Evolutionary conservation across 2,113 vertebrate species (phyloP).

Genomic region (Dipodomys spectabilis): DNA sequence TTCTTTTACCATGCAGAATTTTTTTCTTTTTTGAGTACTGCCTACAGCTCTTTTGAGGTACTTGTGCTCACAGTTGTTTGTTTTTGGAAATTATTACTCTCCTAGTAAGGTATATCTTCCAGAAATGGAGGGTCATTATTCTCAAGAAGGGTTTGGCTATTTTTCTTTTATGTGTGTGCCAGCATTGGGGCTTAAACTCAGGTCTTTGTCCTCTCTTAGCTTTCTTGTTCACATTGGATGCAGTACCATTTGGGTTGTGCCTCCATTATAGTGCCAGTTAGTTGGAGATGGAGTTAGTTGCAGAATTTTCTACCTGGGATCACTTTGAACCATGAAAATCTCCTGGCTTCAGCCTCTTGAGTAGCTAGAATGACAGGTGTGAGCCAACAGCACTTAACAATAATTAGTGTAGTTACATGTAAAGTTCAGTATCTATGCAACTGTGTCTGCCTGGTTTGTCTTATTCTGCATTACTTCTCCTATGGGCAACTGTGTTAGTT

Average conservation of each 20-base stretch:
- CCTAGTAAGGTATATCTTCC: too few relatives aligned
- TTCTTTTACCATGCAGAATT: neutral
- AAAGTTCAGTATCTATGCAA: neutral
- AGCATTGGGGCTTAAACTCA: too few relatives aligned
- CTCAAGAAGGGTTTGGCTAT: neutral
- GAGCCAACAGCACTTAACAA: neutral
- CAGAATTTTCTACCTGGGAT: too few relatives aligned
- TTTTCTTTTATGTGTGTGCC: too few relatives aligned
- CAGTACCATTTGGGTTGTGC: too few relatives aligned
- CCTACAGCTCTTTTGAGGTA: too few relatives aligned
- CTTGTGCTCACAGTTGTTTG: neutral
- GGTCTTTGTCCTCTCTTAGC: too few relatives aligned
- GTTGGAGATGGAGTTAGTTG: too few relatives aligned
- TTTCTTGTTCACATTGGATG: too few relatives aligned
- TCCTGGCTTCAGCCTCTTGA: neutral
- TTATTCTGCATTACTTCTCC: neutral
- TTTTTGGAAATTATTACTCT: neutral
- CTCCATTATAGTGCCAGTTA: too few relatives aligned
- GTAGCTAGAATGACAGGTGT: too few relatives aligned
- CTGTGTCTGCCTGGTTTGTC: neutral
- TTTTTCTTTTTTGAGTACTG: neutral
- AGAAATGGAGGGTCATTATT: neutral
- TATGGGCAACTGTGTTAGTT: neutral
- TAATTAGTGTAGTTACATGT: neutral
- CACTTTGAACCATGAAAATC: neutral